Base-by-base conservation (phyloP, 2,888 invertebrate species). In the Eupeodes luniger region DNA sequence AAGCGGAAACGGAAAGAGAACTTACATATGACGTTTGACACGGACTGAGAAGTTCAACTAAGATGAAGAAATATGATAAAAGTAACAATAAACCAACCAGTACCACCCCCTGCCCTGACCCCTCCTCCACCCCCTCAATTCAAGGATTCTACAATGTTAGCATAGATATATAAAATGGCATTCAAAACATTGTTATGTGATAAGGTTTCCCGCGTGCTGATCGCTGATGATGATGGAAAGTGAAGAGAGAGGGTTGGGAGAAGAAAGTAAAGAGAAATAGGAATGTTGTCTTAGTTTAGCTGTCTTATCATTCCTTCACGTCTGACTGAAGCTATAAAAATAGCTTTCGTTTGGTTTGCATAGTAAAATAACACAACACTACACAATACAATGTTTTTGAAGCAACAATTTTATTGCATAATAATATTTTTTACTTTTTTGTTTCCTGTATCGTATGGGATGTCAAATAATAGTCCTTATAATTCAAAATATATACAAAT, bases 31-130 rank as follows among this genome's bases (percentile, higher is more conserved):
- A 80, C 77, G 76, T 87, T 87, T 87, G 83, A 72, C 83, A 80
- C 61, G 83, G 78, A 67, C 74, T 83, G 67, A 84, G 84, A 51
- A 72, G 76, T 77, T 84, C 55, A 87, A 70, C 55, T 66, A 67
- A 84, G 83, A 87, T 84, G 84, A 87, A 87, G 87, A 87, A 87
- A 81, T 80, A 87, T 84, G 70, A 87, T 77, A 53, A 55, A 40
- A 70, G 36, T 70, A 69, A 69, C 55, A 55, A 6, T 55, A 70
- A 70, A 55, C 70, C 55, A 55, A 2, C 14, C 19, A 0, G 3
- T 27, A 27, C 1, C 2, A 27, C 3, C 27, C 27, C 27, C 27
- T 27, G 27, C 27, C 27, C 27, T 27, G 27, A 3, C 27, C 27
- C 27, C 27, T 19, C 27, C 1, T 44, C 53, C 5, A 9, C 53